Conservation (phyloP, 1,140 invertebrate species). For the Oryctes rhinoceros region DNA sequence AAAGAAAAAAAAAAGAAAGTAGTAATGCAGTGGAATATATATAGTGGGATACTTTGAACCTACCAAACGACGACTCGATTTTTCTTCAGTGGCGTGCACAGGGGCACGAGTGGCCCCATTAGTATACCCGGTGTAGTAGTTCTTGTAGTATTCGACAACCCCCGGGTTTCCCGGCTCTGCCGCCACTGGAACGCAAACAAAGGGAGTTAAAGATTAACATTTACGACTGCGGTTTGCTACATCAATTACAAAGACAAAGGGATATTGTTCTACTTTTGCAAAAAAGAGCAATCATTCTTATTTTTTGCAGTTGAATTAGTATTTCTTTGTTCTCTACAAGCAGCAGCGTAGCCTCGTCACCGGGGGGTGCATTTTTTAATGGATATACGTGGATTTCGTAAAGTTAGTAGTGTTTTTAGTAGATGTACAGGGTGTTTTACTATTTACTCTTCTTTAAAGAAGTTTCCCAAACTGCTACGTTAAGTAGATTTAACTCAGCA, state of each 20-base stretch:
- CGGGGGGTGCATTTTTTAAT: conserved; percentile 38
- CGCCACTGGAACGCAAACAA: conserved; percentile 80
- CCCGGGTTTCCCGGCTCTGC: conserved; percentile 72
- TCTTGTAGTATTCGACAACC: conserved; percentile 83
- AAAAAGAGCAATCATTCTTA: conserved; percentile 45
- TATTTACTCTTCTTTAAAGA: not conserved
- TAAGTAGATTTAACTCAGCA: not conserved
- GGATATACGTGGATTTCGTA: not conserved
- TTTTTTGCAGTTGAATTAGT: conserved; percentile 18
- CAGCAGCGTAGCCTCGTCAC: conserved; percentile 55
- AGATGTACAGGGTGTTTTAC: not conserved
- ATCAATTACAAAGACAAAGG: conserved; percentile 34
- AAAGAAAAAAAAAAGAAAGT: not conserved
- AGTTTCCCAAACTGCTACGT: too few species aligned
- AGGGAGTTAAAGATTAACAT: conserved; percentile 60
- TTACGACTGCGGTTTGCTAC: conserved; percentile 21
- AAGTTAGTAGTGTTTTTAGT: not conserved
- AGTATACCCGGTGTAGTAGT: conserved; percentile 71
- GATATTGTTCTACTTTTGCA: not conserved
- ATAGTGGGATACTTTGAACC: conserved; percentile 57
- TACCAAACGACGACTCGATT: conserved; percentile 74
- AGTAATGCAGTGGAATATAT: not conserved
- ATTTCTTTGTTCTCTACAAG: conserved; percentile 45
- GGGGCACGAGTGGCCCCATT: conserved; percentile 64
- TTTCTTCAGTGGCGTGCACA: conserved; percentile 69